Evolutionary conservation across 2,888 invertebrate genomes (phyloP), one percentile per base, ranked within the genome.

Genomic region (Stramonita haemastoma): DNA sequence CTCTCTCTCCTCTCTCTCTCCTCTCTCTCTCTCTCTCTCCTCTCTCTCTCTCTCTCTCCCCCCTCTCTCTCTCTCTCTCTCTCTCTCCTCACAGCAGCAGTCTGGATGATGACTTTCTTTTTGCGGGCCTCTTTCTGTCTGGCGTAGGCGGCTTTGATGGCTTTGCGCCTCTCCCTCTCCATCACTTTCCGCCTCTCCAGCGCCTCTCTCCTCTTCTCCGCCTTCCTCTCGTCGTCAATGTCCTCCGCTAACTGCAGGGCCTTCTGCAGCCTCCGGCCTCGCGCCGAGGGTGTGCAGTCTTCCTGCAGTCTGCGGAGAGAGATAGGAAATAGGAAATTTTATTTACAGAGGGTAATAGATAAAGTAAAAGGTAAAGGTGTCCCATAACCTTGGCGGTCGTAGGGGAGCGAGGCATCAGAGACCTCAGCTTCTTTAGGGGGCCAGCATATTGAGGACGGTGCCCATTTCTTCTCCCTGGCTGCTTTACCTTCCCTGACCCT

Each of bases 151-250:
- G 95, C 95, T 36, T 92, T 90, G 5, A 96, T 92, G 17, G 95
- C 95, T 89, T 95, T 95, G 56, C 92, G 92, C 34, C 95, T 91
- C 90, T 95, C 95, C 87, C 93, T 91, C 90, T 95, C 95, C 95
- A 95, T 95, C 77, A 94, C 93, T 87, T 94, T 94, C 22, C 95
- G 90, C 6, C 93, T 92, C 84, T 94, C 95, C 81, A 89, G 83
- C 15, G 91, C 91, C 34, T 91, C 90, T 57, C 90, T 85, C 89
- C 92, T 92, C 81, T 90, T 90, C 87, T 93, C 93, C 70, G 91
- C 93, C 29, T 83, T 66, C 77, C 87, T 83, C 73, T 91, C 91
- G 17, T 94, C 93, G 87, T 94, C 94, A 34, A 95, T 93, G 86
- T 94, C 95, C 87, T 95, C 95, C 17, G 94, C 93, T 86, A 92